Conservation (phyloP, 2,888 invertebrate genomes). For the Hirtodrosophila histrioides region DNA sequence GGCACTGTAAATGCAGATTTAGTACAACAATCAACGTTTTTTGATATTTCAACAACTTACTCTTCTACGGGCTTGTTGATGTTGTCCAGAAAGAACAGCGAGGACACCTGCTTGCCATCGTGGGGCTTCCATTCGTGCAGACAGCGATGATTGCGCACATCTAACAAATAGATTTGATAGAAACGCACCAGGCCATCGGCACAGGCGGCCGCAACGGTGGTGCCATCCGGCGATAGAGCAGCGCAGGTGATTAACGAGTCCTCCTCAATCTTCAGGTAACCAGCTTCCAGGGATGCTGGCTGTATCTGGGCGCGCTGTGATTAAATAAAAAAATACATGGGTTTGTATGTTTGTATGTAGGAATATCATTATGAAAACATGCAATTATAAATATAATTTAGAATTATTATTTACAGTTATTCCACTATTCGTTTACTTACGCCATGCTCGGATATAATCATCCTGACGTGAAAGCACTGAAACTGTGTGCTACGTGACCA, state of each 20-base stretch:
- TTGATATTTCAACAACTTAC: constrained; percentile 85
- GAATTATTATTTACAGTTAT: too few relatives aligned
- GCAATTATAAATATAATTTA: too few relatives aligned
- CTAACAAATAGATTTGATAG: constrained; percentile 92
- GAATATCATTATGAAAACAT: too few relatives aligned
- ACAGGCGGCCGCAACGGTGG: constrained; percentile 95
- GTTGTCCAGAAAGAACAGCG: constrained; percentile 97
- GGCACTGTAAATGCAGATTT: constrained; percentile 61
- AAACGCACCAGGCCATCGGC: constrained; percentile 96
- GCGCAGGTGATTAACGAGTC: constrained; percentile 91
- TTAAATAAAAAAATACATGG: background rate
- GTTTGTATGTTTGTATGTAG: too few relatives aligned
- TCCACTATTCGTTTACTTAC: constrained; percentile 59
- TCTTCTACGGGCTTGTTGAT: constrained; percentile 91
- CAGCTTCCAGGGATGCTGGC: constrained; percentile 77
- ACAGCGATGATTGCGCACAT: constrained; percentile 90
- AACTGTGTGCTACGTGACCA: constrained; percentile 90
- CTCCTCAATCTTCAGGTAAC: constrained; percentile 83
- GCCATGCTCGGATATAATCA: constrained; percentile 80
- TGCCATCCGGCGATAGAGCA: constrained; percentile 96
- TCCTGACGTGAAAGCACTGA: constrained; percentile 83
- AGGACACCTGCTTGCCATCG: constrained; percentile 93
- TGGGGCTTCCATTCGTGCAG: constrained; percentile 98
- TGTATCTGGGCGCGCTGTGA: constrained; percentile 79
- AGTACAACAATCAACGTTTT: background rate